Percentiles rank a stretch among this genome's conserved stretches.
Conservation (phyloP, 2,113 vertebrate species). For the Tinamus guttatus region DNA sequence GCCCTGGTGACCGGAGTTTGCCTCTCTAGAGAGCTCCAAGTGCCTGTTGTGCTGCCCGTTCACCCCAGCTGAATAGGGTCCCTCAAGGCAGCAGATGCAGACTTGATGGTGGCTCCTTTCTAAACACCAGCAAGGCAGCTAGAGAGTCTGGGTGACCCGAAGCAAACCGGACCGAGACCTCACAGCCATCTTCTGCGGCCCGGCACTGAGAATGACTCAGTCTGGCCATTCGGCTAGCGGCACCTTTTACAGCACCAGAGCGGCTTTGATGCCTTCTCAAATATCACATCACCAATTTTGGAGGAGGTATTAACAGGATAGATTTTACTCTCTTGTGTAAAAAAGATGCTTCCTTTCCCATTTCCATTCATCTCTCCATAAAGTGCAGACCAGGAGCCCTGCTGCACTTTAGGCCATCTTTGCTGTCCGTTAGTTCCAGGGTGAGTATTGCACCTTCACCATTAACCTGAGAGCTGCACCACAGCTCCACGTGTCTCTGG, state of each 20-base stretch:
- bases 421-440: neutral
- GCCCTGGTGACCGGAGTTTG: neutral
- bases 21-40: neutral
- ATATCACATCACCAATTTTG: neutral
- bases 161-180: neutral
- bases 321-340: neutral
- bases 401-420: neutral
- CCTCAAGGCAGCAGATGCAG: neutral
- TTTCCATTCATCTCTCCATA: neutral
- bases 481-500: neutral
- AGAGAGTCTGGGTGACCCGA: neutral
- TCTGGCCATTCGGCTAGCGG: neutral
- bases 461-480: neutral
- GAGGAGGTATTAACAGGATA: neutral
- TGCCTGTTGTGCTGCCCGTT: neutral
- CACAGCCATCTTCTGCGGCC: neutral
- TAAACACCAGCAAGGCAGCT: neutral
- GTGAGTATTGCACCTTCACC: neutral
- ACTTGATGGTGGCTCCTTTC: neutral
- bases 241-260: neutral
- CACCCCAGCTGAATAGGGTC: neutral
- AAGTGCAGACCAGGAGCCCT: fast-evolving
- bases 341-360: neutral
- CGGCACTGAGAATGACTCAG: neutral
- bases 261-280: neutral